phyloP scores from a whole-genome alignment of 2,113 vertebrate species.

The Ciconia maguari region DNA sequence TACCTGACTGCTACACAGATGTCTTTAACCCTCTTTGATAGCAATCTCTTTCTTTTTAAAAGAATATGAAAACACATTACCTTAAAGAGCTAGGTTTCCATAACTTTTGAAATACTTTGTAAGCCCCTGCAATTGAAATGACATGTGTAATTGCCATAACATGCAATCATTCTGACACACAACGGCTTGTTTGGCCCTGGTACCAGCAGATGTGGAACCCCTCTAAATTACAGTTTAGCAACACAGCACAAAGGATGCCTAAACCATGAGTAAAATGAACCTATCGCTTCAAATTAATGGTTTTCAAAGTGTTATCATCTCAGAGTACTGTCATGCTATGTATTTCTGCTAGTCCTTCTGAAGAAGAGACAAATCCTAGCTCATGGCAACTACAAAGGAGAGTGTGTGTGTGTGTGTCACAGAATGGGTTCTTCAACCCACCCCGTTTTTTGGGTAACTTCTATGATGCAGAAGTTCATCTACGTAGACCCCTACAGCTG shows the following conservation, averaged over 20 bases:
- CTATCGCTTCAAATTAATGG: neutral
- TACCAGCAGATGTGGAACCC: neutral
- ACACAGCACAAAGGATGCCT: neutral
- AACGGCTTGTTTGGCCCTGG: neutral
- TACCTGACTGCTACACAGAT: neutral
- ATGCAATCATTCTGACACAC: neutral
- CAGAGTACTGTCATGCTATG: neutral
- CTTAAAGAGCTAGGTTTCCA: slow-evolving; percentile 81
- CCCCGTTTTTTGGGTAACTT: neutral
- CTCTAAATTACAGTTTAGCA: neutral
- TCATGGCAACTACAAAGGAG: neutral
- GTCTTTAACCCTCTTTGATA: neutral
- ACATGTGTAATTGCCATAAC: neutral
- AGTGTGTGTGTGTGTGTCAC: too few relatives aligned
- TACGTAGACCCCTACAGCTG: neutral
- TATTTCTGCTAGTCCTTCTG: neutral
- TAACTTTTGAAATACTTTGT: slow-evolving; percentile 82
- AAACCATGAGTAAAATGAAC: neutral
- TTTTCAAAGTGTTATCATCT: neutral
- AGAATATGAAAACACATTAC: slow-evolving; percentile 65
- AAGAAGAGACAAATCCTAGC: neutral
- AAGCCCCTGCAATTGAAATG: slow-evolving; percentile 81
- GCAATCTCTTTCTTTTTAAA: neutral
- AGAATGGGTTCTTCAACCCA: neutral
- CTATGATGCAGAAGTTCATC: neutral